A percentile compares a stretch with the other conserved stretches of the same genome.
These are phyloP conservation scores for Brienomyrus longianalis DNA, from an alignment of 2,113 vertebrate species.

Conservation along the genomic window DNA sequence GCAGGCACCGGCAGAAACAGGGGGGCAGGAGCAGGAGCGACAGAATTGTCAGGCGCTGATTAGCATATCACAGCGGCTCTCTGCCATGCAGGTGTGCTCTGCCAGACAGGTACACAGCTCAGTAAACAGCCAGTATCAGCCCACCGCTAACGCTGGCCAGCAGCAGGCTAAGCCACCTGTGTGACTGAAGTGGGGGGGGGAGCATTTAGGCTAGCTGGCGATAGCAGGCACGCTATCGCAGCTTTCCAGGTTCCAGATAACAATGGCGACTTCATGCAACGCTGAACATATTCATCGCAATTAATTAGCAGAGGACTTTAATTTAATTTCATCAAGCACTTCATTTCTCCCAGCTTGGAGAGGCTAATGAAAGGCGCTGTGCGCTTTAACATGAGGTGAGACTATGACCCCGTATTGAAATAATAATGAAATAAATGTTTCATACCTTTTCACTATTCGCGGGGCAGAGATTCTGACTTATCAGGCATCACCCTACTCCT, in stretches of 20 bases:
- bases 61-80: slow-evolving; percentile 20
- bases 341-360: background rate
- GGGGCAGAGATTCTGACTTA: background rate
- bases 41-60: background rate
- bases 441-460: background rate
- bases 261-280: background rate
- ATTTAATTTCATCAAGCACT: background rate
- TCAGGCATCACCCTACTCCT: too few relatives aligned
- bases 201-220: background rate
- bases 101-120: background rate
- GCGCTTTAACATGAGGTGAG: background rate
- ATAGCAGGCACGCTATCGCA: background rate
- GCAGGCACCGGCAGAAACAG: background rate
- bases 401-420: background rate
- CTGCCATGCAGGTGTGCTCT: background rate
- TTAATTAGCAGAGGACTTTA: background rate
- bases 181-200: background rate
- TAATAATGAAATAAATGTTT: background rate
- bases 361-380: background rate
- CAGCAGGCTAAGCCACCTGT: background rate
- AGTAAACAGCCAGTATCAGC: background rate
- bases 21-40: background rate
- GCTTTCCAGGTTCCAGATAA: background rate
- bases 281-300: background rate
- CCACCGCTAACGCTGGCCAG: background rate